phyloP scores from a whole-genome alignment of 2,113 vertebrate genomes.

The Myrmophylax atrothorax region DNA sequence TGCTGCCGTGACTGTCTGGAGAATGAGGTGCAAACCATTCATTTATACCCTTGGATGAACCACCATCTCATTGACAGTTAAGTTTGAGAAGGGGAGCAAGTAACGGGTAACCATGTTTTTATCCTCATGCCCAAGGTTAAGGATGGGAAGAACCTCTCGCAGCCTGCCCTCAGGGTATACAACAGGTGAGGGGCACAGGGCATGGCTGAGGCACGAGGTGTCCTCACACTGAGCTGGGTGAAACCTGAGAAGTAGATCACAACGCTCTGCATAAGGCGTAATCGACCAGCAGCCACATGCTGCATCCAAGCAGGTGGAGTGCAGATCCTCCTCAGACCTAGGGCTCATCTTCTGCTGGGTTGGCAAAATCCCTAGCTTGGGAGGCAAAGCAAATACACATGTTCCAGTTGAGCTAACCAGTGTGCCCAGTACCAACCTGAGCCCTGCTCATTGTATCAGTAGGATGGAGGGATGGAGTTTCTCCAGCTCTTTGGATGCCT shows the following conservation, averaged over 20 bases:
- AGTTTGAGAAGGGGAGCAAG: background rate
- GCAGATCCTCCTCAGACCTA: background rate
- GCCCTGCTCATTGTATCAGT: background rate
- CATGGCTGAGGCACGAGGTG: background rate
- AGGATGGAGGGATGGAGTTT: background rate
- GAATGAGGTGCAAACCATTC: background rate
- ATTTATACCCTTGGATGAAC: background rate
- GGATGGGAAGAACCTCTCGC: background rate
- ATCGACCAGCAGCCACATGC: background rate
- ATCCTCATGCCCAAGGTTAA: background rate
- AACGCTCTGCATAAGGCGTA: background rate
- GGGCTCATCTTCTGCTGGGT: background rate
- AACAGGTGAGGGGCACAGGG: background rate
- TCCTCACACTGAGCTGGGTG: background rate
- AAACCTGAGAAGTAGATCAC: background rate
- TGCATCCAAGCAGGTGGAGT: background rate
- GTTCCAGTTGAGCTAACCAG: background rate
- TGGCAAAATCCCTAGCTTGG: background rate
- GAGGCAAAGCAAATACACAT: background rate
- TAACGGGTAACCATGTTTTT: rapidly evolving
- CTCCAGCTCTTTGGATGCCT: background rate
- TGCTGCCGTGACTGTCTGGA: background rate
- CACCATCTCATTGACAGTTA: background rate
- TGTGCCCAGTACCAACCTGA: background rate
- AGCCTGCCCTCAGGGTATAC: background rate